Evolutionary conservation across 2,113 vertebrate genomes (phyloP).

Genomic region (Anseranas semipalmata): DNA sequence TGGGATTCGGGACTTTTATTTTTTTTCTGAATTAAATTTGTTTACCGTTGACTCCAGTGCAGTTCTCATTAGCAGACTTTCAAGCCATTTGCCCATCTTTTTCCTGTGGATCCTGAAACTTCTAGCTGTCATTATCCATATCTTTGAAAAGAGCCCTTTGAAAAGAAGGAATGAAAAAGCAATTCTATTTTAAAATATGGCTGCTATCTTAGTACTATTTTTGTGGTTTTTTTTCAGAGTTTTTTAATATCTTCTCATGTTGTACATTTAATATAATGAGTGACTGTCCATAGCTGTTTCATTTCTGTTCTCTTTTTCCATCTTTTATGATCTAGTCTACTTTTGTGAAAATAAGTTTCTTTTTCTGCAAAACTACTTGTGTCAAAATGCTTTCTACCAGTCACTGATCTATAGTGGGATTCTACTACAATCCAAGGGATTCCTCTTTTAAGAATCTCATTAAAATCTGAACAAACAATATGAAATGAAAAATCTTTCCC

Average conservation of each 20-base stretch:
- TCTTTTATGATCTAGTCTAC: not conserved
- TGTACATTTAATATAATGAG: not conserved
- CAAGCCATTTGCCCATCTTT: not conserved
- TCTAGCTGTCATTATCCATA: not conserved
- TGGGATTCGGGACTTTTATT: not conserved
- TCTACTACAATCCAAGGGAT: constrained; percentile 35
- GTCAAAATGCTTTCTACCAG: not conserved
- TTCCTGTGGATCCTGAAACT: not conserved
- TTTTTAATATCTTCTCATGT: not conserved
- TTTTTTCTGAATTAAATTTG: not conserved
- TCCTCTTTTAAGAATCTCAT: constrained; percentile 59
- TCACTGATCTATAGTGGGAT: not conserved
- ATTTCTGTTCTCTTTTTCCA: not conserved
- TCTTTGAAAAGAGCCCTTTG: not conserved
- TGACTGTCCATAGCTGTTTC: not conserved
- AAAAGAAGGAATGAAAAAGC: not conserved
- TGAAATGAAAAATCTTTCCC: constrained; percentile 56
- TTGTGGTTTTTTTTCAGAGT: not conserved
- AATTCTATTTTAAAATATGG: not conserved
- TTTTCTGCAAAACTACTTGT: not conserved
- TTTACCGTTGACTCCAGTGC: not conserved
- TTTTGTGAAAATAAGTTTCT: not conserved
- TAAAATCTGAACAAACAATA: constrained; percentile 55
- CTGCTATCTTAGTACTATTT: not conserved
- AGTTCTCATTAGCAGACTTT: not conserved